Evolutionary conservation across 2,888 invertebrate genomes (phyloP).

Genomic region (Callinectes sapidus): DNA sequence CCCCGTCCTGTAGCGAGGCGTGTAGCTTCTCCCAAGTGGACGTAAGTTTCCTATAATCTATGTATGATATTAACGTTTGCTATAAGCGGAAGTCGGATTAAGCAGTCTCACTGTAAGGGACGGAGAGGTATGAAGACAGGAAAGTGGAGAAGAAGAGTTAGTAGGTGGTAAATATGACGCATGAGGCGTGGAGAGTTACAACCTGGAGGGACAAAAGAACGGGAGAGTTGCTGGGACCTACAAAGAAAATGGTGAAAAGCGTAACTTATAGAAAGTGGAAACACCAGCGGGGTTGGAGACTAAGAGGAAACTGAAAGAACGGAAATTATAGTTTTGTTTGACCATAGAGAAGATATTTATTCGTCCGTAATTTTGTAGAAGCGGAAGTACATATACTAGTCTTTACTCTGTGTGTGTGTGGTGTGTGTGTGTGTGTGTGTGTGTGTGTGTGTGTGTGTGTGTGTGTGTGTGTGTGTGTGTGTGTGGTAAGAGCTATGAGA

Average conservation of each 20-base stretch:
- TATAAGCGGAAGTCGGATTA: slow-evolving; percentile 68
- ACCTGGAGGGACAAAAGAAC: slow-evolving; percentile 60
- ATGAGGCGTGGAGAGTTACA: slow-evolving; percentile 53
- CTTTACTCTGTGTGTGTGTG: neutral
- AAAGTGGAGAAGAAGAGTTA: slow-evolving; percentile 64
- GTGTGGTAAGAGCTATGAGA: neutral
- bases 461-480: neutral
- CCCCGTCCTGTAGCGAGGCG: slow-evolving; percentile 49
- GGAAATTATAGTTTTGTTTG: slow-evolving; percentile 45
- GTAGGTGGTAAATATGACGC: slow-evolving; percentile 67
- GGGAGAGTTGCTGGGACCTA: slow-evolving; percentile 44
- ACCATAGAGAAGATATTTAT: slow-evolving; percentile 37
- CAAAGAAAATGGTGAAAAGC: slow-evolving; percentile 67
- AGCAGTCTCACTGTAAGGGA: slow-evolving; percentile 65
- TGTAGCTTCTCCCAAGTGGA: slow-evolving; percentile 56
- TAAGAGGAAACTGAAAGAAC: slow-evolving; percentile 54
- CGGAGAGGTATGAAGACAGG: slow-evolving; percentile 63
- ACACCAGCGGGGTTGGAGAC: slow-evolving; percentile 41
- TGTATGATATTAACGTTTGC: slow-evolving; percentile 67
- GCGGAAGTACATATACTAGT: slow-evolving; percentile 22
- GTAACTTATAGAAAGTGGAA: slow-evolving; percentile 66
- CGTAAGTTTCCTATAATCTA: slow-evolving; percentile 67
- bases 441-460: neutral
- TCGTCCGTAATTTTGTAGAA: slow-evolving; percentile 10
- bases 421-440: neutral